Conservation (phyloP, 2,797 vertebrate genomes). For the Threskiornis aethiopicus region DNA sequence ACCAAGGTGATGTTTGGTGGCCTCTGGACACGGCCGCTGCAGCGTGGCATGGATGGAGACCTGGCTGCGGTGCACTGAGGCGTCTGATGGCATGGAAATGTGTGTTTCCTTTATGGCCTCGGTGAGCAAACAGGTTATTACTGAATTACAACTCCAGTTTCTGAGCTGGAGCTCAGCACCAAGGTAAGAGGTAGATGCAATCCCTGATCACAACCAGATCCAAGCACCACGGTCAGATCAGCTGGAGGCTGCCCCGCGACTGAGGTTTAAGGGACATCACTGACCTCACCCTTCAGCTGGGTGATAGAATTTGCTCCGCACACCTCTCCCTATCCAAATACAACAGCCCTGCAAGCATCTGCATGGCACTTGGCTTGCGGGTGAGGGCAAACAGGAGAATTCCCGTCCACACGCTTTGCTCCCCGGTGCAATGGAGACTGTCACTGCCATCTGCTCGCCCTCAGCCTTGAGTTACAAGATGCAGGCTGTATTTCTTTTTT, state of each 20-base stretch:
- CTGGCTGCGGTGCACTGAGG: not conserved
- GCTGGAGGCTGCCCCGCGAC: not conserved
- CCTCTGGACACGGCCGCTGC: not conserved
- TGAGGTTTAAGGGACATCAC: not conserved
- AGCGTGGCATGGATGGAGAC: not conserved
- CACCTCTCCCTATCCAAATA: not conserved
- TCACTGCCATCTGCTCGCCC: not conserved
- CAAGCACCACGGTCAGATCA: not conserved
- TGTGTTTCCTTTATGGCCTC: not conserved
- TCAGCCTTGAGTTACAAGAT: not conserved
- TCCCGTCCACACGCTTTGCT: rapidly evolving
- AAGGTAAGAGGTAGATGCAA: not conserved
- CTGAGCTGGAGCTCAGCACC: not conserved
- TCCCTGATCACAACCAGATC: not conserved
- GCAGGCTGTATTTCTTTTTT: rapidly evolving
- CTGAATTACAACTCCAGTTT: not conserved
- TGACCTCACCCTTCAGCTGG: not conserved
- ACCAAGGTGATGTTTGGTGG: not conserved
- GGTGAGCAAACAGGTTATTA: not conserved
- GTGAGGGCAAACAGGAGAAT: not conserved
- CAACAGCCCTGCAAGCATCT: not conserved
- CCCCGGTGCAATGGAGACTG: not conserved
- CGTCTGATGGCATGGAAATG: not conserved
- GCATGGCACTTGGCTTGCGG: not conserved
- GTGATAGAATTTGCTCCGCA: not conserved